Evolutionary conservation across 2,888 invertebrate genomes (phyloP), one percentile per base, ranked within the genome.

Genomic region (Oligia strigilis): DNA sequence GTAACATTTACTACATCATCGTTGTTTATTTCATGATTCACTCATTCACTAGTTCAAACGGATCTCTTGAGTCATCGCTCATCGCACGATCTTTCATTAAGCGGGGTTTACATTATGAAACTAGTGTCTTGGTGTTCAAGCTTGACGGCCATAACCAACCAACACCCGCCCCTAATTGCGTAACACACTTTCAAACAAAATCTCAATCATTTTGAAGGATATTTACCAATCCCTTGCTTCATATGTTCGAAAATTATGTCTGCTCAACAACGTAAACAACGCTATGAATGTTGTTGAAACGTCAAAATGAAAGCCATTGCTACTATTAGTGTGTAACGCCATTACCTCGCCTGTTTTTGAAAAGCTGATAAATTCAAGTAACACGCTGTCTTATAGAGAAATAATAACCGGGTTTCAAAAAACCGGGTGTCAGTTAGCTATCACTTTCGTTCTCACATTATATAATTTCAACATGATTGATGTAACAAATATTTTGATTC

Each of bases 21-120:
- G 9, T 2, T 86, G 36, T 84, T 87, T 77, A 77, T 69, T 40
- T 49, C 66, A 64, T 84, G 86, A 84, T 72, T 86, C 84, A 87
- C 55, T 60, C 2, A 58, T 23, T 36, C 13, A 13, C 2, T 52
- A 65, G 58, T 62, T 75, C 46, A 43, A 65, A 75, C 81, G 77
- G 78, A 81, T 73, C 66, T 78, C 62, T 72, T 87, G 81, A 86
- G 43, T 86, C 87, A 86, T 81, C 55, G 52, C 14, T 55, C 77
- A n/a, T 58, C 67, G n/a, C 65, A 55, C n/a, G 49, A 80, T 83
- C 65, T 62, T 49, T 73, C 29, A 81, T 72, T 65, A 65, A 65
- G 65, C 65, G 19, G 11, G 65, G 65, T 23, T 23, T 65, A 65
- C 40, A 65, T 40, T 65, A 19, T 65, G 19, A 23, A 19, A 40